These are phyloP conservation scores for Caenorhabditis latens DNA, from an alignment of 1,140 invertebrate species.

Conservation along the genomic window DNA sequence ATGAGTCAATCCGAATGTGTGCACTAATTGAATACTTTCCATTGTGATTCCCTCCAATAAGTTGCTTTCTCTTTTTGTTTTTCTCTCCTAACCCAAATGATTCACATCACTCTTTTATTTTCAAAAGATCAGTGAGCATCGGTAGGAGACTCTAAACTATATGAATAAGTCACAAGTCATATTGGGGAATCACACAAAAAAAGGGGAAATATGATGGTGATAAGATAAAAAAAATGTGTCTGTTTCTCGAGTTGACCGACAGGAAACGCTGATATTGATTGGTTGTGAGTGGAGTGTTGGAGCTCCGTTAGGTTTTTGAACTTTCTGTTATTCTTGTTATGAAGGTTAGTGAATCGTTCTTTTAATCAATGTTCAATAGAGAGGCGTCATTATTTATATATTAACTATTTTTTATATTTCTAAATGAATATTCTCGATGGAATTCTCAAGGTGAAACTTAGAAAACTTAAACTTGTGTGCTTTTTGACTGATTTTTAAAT, in stretches of 20 bases:
- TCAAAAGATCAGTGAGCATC: slow-evolving; percentile 16
- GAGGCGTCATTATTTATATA: neutral
- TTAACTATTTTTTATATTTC: neutral
- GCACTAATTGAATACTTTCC: slow-evolving; percentile 1
- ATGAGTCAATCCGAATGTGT: neutral
- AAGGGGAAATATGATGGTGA: neutral
- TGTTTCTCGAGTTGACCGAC: neutral
- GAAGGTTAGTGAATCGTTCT: slow-evolving; percentile 1
- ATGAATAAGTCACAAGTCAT: slow-evolving; percentile 35
- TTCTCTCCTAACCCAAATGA: neutral
- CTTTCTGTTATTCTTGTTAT: slow-evolving; percentile 23
- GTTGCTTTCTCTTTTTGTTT: neutral
- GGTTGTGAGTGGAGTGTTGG: neutral
- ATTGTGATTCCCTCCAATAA: neutral
- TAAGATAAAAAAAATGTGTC: slow-evolving; percentile 29
- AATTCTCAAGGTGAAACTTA: neutral
- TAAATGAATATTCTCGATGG: neutral
- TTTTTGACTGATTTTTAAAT: too few species aligned
- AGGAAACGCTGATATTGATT: neutral
- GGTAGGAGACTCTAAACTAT: slow-evolving; percentile 7
- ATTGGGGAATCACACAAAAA: neutral
- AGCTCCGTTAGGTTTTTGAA: slow-evolving; percentile 15
- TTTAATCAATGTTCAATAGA: neutral
- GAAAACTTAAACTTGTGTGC: too few species aligned
- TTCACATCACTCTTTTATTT: neutral